Percentiles rank a stretch among this genome's conserved stretches.
Evolutionary conservation across 2,797 vertebrate species (phyloP).

Genomic region (Gorsachius magnificus): DNA sequence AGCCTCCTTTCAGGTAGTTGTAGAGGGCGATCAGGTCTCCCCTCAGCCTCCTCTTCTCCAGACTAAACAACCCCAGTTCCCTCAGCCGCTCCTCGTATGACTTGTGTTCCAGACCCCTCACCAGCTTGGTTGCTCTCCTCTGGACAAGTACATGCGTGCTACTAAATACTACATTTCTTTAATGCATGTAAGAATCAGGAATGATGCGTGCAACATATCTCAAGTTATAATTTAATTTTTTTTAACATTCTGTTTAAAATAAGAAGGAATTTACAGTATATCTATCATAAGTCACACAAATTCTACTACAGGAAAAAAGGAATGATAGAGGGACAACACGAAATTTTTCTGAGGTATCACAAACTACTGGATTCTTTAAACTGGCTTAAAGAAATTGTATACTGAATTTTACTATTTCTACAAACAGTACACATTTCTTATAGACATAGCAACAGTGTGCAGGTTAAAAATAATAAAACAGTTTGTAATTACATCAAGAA

Average conservation of each 20-base stretch:
- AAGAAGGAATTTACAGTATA: background rate
- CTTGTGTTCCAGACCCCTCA: no score
- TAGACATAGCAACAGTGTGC: background rate
- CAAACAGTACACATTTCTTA: background rate
- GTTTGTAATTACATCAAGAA: background rate
- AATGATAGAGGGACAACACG: background rate
- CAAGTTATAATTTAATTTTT: background rate
- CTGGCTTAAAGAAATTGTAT: background rate
- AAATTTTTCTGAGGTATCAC: background rate
- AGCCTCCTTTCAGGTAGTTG: no score
- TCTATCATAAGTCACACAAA: background rate
- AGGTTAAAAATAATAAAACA: background rate
- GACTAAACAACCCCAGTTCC: no score
- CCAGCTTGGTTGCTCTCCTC: no score
- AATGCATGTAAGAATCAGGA: background rate
- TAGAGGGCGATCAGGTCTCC: no score
- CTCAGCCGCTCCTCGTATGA: no score
- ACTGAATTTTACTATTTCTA: background rate
- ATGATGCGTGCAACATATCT: background rate
- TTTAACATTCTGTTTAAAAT: background rate
- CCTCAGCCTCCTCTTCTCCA: no score
- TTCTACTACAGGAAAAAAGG: background rate
- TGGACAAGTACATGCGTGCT: background rate
- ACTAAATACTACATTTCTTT: background rate
- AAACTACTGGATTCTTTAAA: background rate